These are phyloP conservation scores for Congeria kusceri DNA, from an alignment of 2,888 invertebrate genomes.

Conservation along the genomic window DNA sequence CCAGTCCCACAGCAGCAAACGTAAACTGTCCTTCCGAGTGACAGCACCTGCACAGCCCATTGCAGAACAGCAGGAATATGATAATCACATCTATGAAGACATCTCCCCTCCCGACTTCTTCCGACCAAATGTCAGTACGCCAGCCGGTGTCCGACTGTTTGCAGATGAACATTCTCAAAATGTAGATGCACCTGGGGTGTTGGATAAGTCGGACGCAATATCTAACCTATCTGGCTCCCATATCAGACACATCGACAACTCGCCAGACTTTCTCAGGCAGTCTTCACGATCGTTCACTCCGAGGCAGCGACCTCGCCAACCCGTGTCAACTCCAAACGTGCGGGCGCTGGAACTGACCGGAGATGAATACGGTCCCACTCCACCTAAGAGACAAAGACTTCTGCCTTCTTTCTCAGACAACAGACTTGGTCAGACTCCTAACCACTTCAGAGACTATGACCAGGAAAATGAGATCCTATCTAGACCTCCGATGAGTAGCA, in stretches of 20 bases:
- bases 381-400: neutral
- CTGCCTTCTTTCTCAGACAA: neutral
- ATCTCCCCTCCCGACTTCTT: too few species aligned
- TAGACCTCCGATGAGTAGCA: neutral
- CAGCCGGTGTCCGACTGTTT: too few species aligned
- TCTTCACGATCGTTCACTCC: constrained; percentile 1
- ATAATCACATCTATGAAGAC: too few species aligned
- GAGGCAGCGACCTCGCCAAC: neutral
- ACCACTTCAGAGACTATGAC: neutral
- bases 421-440: neutral
- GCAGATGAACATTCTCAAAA: too few species aligned
- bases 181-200: too few species aligned
- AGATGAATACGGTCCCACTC: constrained; percentile 1
- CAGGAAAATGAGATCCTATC: neutral
- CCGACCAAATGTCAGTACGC: too few species aligned
- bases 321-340: neutral
- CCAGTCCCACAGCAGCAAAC: neutral
- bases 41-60: neutral
- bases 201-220: neutral
- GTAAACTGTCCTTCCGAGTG: neutral
- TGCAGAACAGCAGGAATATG: too few species aligned
- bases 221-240: constrained; percentile 14
- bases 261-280: constrained; percentile 35
- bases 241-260: constrained; percentile 30
- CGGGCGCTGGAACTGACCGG: neutral